A percentile compares a stretch with the other conserved stretches of the same genome.
Conservation (phyloP, 1,140 invertebrate genomes). For the Bombyx mori region DNA sequence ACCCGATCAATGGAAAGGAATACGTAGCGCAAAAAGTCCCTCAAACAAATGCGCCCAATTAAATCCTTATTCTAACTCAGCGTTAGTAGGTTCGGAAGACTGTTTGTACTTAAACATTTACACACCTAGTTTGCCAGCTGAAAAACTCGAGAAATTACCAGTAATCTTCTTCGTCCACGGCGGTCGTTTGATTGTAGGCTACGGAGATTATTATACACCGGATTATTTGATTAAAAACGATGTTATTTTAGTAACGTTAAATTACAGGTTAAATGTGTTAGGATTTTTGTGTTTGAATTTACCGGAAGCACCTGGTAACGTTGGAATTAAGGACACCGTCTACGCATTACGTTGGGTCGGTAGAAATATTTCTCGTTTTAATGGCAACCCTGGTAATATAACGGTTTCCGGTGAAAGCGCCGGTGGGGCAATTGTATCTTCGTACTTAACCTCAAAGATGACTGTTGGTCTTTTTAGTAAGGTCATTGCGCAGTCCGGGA, state of each 20-base stretch:
- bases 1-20: constrained; percentile 70
- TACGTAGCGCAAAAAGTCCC: constrained; percentile 71
- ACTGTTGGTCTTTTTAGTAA: constrained; percentile 72
- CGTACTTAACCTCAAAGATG: constrained; percentile 77
- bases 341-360: constrained; percentile 62
- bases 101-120: constrained; percentile 65
- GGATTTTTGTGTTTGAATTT: constrained; percentile 76
- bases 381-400: constrained; percentile 79
- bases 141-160: constrained; percentile 46
- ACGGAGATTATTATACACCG: constrained; percentile 70
- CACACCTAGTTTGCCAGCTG: constrained; percentile 41
- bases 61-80: constrained; percentile 45
- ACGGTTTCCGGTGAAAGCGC: constrained; percentile 83
- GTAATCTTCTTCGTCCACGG: constrained; percentile 74
- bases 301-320: constrained; percentile 75
- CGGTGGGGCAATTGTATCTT: constrained; percentile 77
- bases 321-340: constrained; percentile 77
- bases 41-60: constrained; percentile 70
- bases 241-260: constrained; percentile 79
- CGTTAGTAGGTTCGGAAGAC: constrained; percentile 60
- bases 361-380: constrained; percentile 73
- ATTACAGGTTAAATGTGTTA: constrained; percentile 76
- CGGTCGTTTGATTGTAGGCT: constrained; percentile 69
- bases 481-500: constrained; percentile 74
- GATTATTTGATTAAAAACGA: constrained; percentile 77